Base-by-base conservation (phyloP, 1,140 invertebrate genomes). In the Amyelois transitella region DNA sequence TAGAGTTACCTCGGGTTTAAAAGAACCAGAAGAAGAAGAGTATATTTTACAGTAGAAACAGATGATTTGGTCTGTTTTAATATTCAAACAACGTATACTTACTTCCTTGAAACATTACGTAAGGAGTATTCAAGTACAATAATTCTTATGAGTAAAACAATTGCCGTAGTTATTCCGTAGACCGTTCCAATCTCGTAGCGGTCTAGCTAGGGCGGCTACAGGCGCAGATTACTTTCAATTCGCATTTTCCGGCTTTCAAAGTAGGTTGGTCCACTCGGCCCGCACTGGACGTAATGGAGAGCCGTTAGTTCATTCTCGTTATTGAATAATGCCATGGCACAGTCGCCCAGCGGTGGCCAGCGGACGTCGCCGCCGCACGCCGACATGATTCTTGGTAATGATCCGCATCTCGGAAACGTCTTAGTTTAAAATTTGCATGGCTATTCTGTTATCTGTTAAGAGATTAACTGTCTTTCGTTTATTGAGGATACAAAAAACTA, bases 151-250 rank as follows among this genome's bases (percentile, higher is more conserved):
- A n/a, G n/a, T n/a, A n/a, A n/a, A n/a, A n/a, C n/a, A n/a, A n/a
- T n/a, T n/a, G n/a, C n/a, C n/a, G n/a, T 6, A 38, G 32, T 38
- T 38, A 38, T 38, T 14, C 12, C 32, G 17, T 14, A n/a, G 32
- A 38, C 8, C n/a, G n/a, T 38, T 8, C 12, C n/a, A 38, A 53
- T 50, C 49, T 55, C 50, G 53, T 57, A 53, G 55, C 61, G 49
- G 59, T 54, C 62, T 68, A 67, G 65, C 66, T 67, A 66, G 72
- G 68, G 68, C 66, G 66, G 68, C 64, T 68, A 71, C 66, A 57
- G 68, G 66, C 69, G 70, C 77, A 81, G 81, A 86, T 87, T 87
- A 73, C 72, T 71, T 80, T 84, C 79, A 85, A 87, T 87, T 86
- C 77, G 75, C 72, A 84, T 86, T 83, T 84, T 86, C 84, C 84